Base-by-base conservation (phyloP, 1,140 invertebrate species). In the Brachionus rotundiformis region DNA sequence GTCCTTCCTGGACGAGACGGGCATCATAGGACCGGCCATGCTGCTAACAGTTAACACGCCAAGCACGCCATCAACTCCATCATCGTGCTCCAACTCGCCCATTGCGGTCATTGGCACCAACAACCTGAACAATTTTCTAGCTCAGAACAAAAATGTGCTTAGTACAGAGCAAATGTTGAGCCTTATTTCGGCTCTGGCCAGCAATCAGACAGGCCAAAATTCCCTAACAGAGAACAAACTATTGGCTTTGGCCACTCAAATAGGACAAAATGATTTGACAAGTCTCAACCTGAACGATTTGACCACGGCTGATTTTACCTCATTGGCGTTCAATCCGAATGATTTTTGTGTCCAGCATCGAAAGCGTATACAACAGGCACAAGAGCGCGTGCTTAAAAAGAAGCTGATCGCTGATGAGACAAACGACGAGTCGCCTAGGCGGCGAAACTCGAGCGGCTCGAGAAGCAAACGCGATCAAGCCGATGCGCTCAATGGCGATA, bases 311-410 rank as follows among this genome's bases (percentile, higher is more conserved):
- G 68, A 73, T 13, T 31, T 73, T 19, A 19, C 68, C n/a, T 73
- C 68, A 29, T 27, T 73, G 25, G 44, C 76, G n/a, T 59, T 79
- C 47, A 79, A 79, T 79, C 25, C 47, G 7, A 54, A 81, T 44
- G 81, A 82, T 39, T 82, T 82, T 54, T 73, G 61, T 71, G 39
- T 19, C 25, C 81, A 59, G 49, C 54, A 71, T 41, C 65, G 41
- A 0, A 73, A 82, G 25, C 81, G 81, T 1, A 82, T 82, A 23
- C 81, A 82, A 71, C 81, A 82, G 27, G 81, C 81, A 1, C 63
- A 75, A 54, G 63, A 82, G 16, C 59, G 81, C 7, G 31, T 71
- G 31, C 23, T 73, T 13, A 47, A 82, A 33, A 68, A 82, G 47
- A 27, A 81, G 8, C n/a, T n/a, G n/a, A n/a, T n/a, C n/a, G 3